Evolutionary conservation across 2,113 vertebrate species (phyloP).

Genomic region (Parus major): DNA sequence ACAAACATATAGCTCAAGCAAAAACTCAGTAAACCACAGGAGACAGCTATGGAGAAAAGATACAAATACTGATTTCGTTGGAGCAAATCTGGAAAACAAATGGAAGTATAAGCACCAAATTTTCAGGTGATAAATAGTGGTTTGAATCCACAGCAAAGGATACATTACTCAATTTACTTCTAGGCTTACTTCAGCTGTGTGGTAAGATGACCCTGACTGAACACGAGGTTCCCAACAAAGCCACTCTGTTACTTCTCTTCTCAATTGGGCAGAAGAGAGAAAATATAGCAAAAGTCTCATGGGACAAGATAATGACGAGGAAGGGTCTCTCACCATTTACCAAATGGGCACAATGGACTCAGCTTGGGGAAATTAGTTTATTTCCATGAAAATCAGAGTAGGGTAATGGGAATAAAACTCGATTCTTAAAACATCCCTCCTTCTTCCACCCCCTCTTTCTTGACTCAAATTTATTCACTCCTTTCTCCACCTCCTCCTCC

Average conservation of each 20-base stretch:
- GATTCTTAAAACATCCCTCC: background rate
- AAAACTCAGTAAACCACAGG: background rate
- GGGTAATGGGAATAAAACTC: background rate
- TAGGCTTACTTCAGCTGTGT: background rate
- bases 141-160: background rate
- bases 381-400: background rate
- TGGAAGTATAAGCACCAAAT: background rate
- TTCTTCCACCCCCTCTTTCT: rapidly evolving
- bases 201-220: background rate
- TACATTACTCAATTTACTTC: background rate
- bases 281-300: background rate
- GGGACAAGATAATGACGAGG: background rate
- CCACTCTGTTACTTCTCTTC: background rate
- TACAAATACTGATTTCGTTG: background rate
- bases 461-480: background rate
- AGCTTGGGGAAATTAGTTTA: background rate
- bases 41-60: background rate
- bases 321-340: background rate
- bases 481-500: background rate
- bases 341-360: background rate
- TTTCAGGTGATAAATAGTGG: background rate
- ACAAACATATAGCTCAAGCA: background rate
- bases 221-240: background rate
- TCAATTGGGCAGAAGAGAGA: background rate
- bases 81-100: background rate